Percentiles rank a stretch among this genome's conserved stretches.
Conservation (phyloP, 2,113 vertebrate species). For the Piprites chloris region DNA sequence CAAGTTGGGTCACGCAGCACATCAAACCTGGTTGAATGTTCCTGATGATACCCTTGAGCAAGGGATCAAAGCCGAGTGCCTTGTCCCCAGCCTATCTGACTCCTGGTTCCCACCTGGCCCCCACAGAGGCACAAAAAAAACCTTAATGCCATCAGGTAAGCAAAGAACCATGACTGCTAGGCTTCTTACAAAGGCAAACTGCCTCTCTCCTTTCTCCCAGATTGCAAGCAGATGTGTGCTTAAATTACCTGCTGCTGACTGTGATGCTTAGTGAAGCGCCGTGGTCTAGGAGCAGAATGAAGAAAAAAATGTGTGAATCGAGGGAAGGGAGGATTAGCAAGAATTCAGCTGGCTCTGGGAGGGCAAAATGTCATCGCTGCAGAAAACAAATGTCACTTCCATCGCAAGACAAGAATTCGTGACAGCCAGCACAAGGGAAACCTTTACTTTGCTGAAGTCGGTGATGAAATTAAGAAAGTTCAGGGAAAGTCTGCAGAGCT, state of each 20-base stretch:
- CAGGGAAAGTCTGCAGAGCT: neutral
- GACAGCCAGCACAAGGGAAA: neutral
- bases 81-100: neutral
- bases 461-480: neutral
- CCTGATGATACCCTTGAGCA: fast-evolving
- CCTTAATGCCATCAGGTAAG: constrained; percentile 14
- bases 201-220: constrained; percentile 40
- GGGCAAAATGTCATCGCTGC: neutral
- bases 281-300: neutral
- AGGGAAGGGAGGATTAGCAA: constrained; percentile 24
- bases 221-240: constrained; percentile 68
- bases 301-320: constrained; percentile 23
- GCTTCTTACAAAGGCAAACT: constrained; percentile 45
- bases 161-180: neutral
- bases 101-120: neutral
- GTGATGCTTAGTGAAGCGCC: neutral
- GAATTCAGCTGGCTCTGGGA: constrained; percentile 37
- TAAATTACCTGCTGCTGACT: constrained; percentile 57
- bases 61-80: neutral
- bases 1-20: neutral
- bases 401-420: neutral
- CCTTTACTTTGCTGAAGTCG: neutral
- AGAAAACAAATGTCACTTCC: neutral
- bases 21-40: fast-evolving
- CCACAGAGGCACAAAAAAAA: neutral